Conservation (phyloP, 2,113 vertebrate genomes). For the Riparia riparia region DNA sequence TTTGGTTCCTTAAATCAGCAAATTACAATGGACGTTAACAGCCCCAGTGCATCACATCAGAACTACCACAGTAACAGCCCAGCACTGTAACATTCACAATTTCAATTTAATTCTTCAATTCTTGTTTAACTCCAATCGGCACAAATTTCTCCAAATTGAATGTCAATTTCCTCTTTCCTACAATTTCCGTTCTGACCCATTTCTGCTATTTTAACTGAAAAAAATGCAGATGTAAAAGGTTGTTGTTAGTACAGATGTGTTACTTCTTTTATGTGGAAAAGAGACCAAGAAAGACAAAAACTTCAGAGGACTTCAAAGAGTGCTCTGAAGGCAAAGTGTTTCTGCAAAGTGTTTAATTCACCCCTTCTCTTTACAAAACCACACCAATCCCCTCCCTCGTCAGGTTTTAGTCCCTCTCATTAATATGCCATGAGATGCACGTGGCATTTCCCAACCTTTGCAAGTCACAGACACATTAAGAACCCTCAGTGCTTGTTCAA, state of each 20-base stretch:
- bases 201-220: not conserved
- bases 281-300: not conserved
- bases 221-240: constrained; percentile 4
- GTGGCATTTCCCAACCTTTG: not conserved
- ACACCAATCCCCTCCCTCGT: not conserved
- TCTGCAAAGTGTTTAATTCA: not conserved
- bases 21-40: not conserved
- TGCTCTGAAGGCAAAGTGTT: not conserved
- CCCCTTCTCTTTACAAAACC: not conserved
- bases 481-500: not conserved
- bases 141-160: not conserved
- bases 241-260: constrained; percentile 19
- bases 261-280: not conserved
- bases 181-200: not conserved
- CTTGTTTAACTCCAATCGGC: not conserved
- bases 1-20: not conserved
- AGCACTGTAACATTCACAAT: not conserved
- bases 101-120: not conserved
- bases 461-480: not conserved
- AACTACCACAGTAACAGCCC: not conserved
- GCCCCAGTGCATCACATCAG: not conserved
- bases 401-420: not conserved
- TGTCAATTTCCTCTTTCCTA: not conserved
- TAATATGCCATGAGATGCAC: not conserved
- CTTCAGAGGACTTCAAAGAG: not conserved